Conservation (phyloP, 92 coral and sea anemone genomes). For the Siderastrea siderea region DNA sequence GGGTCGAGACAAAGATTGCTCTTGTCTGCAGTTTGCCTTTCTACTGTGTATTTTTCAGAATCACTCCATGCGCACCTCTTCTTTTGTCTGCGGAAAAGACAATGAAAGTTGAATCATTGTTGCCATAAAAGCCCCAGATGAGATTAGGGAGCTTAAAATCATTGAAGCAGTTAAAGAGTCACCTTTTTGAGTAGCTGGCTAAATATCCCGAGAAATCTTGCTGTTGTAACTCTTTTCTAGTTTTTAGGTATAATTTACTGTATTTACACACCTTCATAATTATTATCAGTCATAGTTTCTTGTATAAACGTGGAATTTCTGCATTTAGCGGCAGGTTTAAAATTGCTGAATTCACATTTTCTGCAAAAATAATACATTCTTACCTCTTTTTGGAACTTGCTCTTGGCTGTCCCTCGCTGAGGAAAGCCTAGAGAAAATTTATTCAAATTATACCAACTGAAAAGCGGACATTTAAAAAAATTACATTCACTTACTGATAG, state of each 20-base stretch:
- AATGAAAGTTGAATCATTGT: background rate
- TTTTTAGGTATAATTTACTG: too few species aligned
- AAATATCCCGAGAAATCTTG: too few species aligned
- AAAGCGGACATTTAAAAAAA: background rate
- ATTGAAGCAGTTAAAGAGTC: too few species aligned
- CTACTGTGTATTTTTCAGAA: background rate
- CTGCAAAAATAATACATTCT: background rate
- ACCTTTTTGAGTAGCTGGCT: too few species aligned
- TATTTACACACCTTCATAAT: too few species aligned
- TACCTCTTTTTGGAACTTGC: slow-evolving; percentile 1
- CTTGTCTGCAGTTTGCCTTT: background rate
- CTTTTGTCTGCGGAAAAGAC: background rate
- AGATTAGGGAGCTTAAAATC: too few species aligned
- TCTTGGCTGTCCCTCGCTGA: slow-evolving; percentile 22
- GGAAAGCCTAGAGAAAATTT: background rate
- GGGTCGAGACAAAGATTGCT: background rate
- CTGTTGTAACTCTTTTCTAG: too few species aligned
- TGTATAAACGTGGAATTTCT: background rate
- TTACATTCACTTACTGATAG: too few species aligned
- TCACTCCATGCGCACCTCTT: slow-evolving; percentile 17
- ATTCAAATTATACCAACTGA: background rate
- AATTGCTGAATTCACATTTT: too few species aligned
- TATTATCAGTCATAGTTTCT: too few species aligned
- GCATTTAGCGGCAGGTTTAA: background rate
- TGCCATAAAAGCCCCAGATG: too few species aligned